Evolutionary conservation across 2,888 invertebrate genomes (phyloP), one percentile per base, ranked within the genome.

Genomic region (Synergus umbraculus): DNA sequence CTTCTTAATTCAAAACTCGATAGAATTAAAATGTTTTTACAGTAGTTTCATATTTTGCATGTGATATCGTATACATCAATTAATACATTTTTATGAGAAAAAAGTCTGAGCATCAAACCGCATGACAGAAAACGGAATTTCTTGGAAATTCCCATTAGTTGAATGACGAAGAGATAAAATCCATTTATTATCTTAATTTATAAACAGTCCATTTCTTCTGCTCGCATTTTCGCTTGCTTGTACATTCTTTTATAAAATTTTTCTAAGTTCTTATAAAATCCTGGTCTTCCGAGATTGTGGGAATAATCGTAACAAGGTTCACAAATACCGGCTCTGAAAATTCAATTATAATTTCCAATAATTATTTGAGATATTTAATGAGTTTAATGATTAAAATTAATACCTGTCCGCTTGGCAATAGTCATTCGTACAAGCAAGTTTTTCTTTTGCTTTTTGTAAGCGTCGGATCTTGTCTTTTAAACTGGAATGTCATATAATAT

Each of bases 181-280:
- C 22, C 44, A 22, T 49, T 15, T 15, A 49, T 13, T 15, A 8
- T 10, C 22, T 46, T 1, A 49, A 69, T 29, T 85, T 66, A 85
- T 63, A 79, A 76, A 54, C 84, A 83, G 78, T 83, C 79, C 49
- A 84, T 82, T 81, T 89, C 87, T 46, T 83, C 85, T 8, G 88
- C 90, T 7, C 89, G 87, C 76, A 87, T 78, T 85, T 88, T 89
- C 15, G 90, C 89, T 76, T 89, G 88, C 67, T 89, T 89, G 79
- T 91, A 90, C 89, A 91, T 90, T 84, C 87, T 87, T 82, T 90
- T 89, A 80, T 91, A 91, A 86, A 91, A 91, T 84, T 87, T 88
- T 81, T 91, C 89, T 78, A 91, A 83, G 83, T 89, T 89, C 78
- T 88, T 89, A 82, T 91, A 90, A 82, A 89, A 91, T 54, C 86